These are phyloP conservation scores for Vannuccia rotundouncinata DNA, from an alignment of 2,888 invertebrate species.

Conservation along the genomic window DNA sequence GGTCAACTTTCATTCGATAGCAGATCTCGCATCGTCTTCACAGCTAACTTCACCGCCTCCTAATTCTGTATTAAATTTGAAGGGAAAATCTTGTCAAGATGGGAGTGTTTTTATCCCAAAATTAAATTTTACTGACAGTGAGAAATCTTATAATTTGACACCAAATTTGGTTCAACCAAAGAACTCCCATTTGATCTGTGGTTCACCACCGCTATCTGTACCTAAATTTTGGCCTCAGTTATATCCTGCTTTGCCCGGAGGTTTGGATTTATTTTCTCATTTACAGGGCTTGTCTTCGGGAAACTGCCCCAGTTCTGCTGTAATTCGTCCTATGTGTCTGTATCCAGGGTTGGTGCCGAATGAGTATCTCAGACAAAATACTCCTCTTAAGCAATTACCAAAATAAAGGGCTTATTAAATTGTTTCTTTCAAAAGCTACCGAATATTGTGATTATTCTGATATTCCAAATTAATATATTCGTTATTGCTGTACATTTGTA, in stretches of 20 bases:
- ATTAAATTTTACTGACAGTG: no score
- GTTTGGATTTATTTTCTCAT: no score
- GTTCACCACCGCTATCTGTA: not conserved
- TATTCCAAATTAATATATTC: no score
- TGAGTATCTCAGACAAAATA: not conserved
- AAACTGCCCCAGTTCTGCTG: not conserved
- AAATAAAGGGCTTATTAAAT: not conserved
- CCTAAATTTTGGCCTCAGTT: no score
- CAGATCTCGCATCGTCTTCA: not conserved
- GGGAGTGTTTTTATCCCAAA: no score
- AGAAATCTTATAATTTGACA: no score
- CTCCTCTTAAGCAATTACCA: not conserved
- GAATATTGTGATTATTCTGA: no score
- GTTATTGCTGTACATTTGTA: no score
- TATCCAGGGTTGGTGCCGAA: not conserved
- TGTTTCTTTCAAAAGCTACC: not conserved
- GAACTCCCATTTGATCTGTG: not conserved
- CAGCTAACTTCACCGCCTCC: not conserved
- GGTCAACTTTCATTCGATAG: slow-evolving; percentile 19
- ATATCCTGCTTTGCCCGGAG: no score
- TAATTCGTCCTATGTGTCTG: slow-evolving; percentile 4
- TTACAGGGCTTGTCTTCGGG: no score
- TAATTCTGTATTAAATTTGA: not conserved
- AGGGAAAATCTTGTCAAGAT: no score
- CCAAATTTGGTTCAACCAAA: no score